Base-by-base conservation (phyloP, 1,140 invertebrate species). In the Macrotrachela quadricornifera region DNA sequence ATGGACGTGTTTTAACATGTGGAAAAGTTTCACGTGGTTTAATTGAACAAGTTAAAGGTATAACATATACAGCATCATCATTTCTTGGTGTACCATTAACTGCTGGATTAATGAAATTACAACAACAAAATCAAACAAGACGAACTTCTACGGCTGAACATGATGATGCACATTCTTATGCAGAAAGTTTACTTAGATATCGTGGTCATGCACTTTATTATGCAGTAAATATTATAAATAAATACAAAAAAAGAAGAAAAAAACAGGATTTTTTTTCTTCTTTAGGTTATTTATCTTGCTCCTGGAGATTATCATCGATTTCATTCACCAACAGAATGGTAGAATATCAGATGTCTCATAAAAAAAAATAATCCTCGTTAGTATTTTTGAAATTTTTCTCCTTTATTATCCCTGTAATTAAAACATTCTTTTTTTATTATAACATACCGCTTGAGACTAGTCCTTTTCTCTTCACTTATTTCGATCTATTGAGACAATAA, bases 221-320 rank as follows among this genome's bases (percentile, higher is more conserved):
- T 8, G 21, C 21, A 4, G 21, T 30, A 30, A 30, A 8, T 4
- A 30, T 30, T 30, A 2, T 30, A 4, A 30, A 30, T 46, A 50
- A 36, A 43, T 52, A 49, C 67, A 75, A 46, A 72, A 78, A n/a
- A n/a, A n/a, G n/a, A n/a, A n/a, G n/a, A n/a, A n/a, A n/a, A n/a
- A n/a, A n/a, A n/a, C n/a, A n/a, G n/a, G 9, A 86, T 82, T 64
- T 75, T 78, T 51, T 71, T 97, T 6, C 94, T 30, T 68, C 86
- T 96, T 63, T 81, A 86, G 64, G 83, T 92, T 10, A 82, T 99
- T 58, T 99, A 99, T 67, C 71, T 99, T 56, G 88, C 91, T 1
- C 94, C 94, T 0, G 92, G 92, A 11, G 90, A 99, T 68, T 99
- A 99, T 73, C 94, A 99, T 64, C 74, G 88, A 49, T 99, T 99